Conservation (phyloP, 2,113 vertebrate species). For the rabbit (Oryctolagus cuniculus) region DNA sequence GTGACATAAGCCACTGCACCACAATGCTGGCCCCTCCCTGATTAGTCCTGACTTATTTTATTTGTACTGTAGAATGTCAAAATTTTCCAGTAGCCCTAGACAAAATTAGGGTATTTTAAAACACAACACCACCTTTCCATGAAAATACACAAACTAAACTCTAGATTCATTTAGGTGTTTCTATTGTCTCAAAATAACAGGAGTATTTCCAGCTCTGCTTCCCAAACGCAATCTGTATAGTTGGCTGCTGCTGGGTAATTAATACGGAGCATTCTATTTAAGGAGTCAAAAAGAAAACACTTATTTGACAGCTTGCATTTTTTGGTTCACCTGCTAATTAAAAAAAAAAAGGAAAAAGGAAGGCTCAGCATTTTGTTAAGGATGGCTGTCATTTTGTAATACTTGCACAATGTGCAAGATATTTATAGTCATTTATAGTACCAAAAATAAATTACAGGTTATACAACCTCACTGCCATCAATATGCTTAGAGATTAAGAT, state of each 20-base stretch:
- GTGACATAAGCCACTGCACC: too few species aligned
- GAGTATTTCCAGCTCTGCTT: background rate
- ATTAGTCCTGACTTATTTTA: background rate
- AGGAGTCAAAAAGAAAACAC: background rate
- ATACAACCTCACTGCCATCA: background rate
- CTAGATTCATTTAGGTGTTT: background rate
- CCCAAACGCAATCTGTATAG: background rate
- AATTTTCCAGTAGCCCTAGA: background rate
- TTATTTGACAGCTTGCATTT: conserved; percentile 51
- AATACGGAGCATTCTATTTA: conserved; percentile 36
- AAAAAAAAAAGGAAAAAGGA: background rate
- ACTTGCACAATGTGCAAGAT: background rate
- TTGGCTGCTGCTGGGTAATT: background rate
- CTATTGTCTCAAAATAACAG: background rate
- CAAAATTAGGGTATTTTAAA: conserved; percentile 32
- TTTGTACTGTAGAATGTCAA: background rate
- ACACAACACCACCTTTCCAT: background rate
- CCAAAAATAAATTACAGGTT: conserved; percentile 5
- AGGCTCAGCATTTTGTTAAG: background rate
- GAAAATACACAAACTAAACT: background rate
- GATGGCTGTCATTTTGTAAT: background rate
- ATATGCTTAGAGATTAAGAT: background rate
- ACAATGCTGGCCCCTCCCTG: background rate
- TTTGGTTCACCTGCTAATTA: conserved; percentile 23
- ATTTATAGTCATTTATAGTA: background rate